A percentile compares a stretch with the other conserved stretches of the same genome.
Evolutionary conservation across 2,888 invertebrate species (phyloP).

Genomic region (Auanema freiburgensis): DNA sequence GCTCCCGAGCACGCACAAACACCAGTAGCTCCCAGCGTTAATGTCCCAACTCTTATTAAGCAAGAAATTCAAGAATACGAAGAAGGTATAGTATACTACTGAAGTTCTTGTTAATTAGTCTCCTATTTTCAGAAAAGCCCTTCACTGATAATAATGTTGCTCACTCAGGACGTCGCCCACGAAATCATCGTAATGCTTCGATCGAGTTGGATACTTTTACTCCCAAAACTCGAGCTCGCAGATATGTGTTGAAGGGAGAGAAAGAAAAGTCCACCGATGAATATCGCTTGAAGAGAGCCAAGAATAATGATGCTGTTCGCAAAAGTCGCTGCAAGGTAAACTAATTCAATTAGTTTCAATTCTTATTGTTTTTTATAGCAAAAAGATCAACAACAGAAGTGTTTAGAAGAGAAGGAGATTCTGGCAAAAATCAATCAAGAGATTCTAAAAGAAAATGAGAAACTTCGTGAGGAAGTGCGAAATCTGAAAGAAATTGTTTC

Average conservation of each 20-base stretch:
- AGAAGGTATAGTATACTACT: constrained; percentile 1
- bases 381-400: constrained; percentile 28
- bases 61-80: constrained; percentile 3
- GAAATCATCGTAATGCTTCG: constrained; percentile 1
- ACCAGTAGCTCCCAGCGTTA: too few relatives aligned
- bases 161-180: background rate
- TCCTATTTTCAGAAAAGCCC: constrained; percentile 12
- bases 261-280: constrained; percentile 36
- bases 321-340: constrained; percentile 40
- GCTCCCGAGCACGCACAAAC: too few relatives aligned
- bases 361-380: constrained; percentile 19
- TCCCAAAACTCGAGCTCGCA: constrained; percentile 31
- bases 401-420: constrained; percentile 22
- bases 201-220: constrained; percentile 20
- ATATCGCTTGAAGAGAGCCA: constrained; percentile 39
- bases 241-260: constrained; percentile 31
- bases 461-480: constrained; percentile 10
- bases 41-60: too few relatives aligned
- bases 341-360: background rate
- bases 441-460: background rate
- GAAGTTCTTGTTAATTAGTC: background rate
- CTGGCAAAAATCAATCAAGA: background rate
- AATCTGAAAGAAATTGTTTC: constrained; percentile 4
- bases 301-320: constrained; percentile 48
- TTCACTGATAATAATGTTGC: constrained; percentile 14